phyloP scores from a whole-genome alignment of 2,113 vertebrate species.

The Amblyornis subalaris region DNA sequence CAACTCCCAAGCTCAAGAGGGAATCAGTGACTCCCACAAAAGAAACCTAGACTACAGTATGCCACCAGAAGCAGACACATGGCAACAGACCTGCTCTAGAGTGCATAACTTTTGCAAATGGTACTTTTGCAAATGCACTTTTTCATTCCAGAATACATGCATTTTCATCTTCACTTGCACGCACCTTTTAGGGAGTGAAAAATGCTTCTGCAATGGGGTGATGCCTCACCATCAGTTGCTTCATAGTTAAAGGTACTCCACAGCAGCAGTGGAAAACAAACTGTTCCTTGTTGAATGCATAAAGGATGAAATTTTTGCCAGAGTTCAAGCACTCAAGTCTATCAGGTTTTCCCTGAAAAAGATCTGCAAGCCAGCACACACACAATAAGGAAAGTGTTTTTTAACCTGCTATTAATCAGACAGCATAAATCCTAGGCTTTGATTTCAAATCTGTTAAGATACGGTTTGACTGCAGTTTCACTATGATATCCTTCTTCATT shows the following conservation, averaged over 20 bases:
- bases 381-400: background rate
- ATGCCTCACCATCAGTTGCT: background rate
- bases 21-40: background rate
- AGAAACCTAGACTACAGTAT: background rate
- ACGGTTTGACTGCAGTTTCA: background rate
- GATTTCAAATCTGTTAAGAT: conserved; percentile 18
- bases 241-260: background rate
- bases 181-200: background rate
- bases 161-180: background rate
- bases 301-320: background rate
- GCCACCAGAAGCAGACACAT: background rate
- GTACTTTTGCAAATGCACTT: background rate
- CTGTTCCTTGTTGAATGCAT: background rate
- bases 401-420: conserved; percentile 22
- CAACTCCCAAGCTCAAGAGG: background rate
- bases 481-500: background rate
- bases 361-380: background rate
- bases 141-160: background rate
- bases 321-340: background rate
- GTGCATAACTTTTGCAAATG: background rate
- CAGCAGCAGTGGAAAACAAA: background rate
- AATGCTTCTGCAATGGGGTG: background rate
- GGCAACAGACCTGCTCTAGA: background rate
- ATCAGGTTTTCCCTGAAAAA: background rate
- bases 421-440: conserved; percentile 5